Percentiles rank a stretch among this genome's conserved stretches.
Evolutionary conservation across 2,797 vertebrate species (phyloP).

Genomic region (Falco peregrinus): DNA sequence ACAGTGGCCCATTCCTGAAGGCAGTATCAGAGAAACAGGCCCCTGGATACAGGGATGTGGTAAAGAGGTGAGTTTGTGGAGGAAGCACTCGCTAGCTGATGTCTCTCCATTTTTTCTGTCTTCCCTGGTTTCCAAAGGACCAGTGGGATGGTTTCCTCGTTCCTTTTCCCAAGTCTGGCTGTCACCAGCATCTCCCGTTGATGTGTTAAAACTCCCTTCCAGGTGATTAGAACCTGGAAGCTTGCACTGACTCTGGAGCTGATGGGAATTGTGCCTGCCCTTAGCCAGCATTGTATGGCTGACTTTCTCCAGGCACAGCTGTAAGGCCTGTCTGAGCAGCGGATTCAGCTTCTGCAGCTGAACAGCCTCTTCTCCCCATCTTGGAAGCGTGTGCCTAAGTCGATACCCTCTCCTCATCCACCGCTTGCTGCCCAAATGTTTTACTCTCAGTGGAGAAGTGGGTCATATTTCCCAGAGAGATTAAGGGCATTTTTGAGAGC

Average conservation of each 20-base stretch:
- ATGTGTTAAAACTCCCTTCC: not conserved
- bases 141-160: not conserved
- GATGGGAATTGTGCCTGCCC: not conserved
- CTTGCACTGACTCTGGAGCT: not conserved
- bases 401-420: not conserved
- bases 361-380: not conserved
- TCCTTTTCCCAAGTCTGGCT: not conserved
- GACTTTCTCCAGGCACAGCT: not conserved
- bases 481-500: constrained; percentile 58
- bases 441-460: constrained; percentile 16
- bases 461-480: constrained; percentile 53
- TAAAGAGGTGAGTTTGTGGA: constrained; percentile 86
- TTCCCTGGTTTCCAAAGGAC: not conserved
- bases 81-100: not conserved
- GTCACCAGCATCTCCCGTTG: not conserved
- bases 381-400: not conserved
- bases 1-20: constrained; percentile 85
- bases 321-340: not conserved
- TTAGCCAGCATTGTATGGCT: not conserved
- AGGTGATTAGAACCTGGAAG: not conserved
- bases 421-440: constrained; percentile 14
- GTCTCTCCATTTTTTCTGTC: not conserved
- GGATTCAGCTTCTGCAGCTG: not conserved
- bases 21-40: constrained; percentile 94
- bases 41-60: constrained; percentile 93